Conservation (phyloP, 2,797 vertebrate species). For the Dendrocincla fuliginosa region DNA sequence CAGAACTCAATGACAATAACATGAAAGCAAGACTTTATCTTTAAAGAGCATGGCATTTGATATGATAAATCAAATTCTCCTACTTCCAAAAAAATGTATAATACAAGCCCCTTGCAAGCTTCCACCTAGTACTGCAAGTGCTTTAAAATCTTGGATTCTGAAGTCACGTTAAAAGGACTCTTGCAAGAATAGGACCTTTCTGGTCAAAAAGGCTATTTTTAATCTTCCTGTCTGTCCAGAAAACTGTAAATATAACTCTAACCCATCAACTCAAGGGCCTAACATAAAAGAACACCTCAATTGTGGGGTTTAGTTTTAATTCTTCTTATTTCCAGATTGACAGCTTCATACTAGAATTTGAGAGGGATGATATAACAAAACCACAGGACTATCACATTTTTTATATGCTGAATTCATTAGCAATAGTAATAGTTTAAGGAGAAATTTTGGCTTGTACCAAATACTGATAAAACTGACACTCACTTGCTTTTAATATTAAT, state of each 20-base stretch:
- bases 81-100: neutral
- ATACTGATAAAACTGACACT: neutral
- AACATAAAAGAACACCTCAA: rapidly evolving
- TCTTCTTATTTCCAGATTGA: neutral
- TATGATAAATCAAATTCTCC: neutral
- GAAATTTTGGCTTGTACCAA: neutral
- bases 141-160: neutral
- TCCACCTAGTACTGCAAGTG: neutral
- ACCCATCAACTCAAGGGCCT: neutral
- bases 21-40: neutral
- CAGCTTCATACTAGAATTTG: neutral
- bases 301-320: neutral
- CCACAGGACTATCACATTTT: neutral
- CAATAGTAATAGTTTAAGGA: neutral
- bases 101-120: neutral
- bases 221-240: neutral
- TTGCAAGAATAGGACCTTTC: neutral
- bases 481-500: neutral
- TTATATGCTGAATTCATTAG: neutral
- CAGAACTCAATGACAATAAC: neutral
- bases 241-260: neutral
- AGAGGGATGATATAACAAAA: neutral
- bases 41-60: neutral
- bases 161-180: neutral
- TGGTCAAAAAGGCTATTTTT: neutral